Evolutionary conservation across 2,797 vertebrate species (phyloP).

Genomic region (Crocodylus rhombifer): DNA sequence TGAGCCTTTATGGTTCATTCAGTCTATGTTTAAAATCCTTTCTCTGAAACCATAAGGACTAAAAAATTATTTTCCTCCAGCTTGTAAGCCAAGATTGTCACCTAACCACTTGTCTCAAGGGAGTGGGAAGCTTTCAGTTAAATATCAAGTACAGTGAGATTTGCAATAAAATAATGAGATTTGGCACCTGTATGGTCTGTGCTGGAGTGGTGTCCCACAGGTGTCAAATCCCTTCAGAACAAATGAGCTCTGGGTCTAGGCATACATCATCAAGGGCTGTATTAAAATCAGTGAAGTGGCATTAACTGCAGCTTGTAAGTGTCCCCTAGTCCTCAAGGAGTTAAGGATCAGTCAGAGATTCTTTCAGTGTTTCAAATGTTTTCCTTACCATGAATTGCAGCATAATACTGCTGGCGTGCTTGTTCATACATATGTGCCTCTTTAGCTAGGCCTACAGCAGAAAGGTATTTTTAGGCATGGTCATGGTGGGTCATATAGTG

Average conservation of each 20-base stretch:
- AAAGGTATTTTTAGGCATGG: not conserved
- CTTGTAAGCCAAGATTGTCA: not conserved
- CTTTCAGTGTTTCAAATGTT: not conserved
- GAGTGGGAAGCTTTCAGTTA: not conserved
- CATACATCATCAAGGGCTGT: not conserved
- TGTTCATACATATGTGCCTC: not conserved
- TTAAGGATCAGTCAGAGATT: not conserved
- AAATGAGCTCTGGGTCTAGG: not conserved
- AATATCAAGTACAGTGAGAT: not conserved
- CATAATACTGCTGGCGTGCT: not conserved
- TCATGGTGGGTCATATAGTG: not conserved
- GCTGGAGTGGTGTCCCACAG: not conserved
- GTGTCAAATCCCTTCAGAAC: not conserved
- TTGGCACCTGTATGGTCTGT: not conserved
- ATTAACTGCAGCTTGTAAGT: not conserved
- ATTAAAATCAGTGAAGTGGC: not conserved
- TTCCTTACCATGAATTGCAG: not conserved
- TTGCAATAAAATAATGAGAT: no score
- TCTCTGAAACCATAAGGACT: not conserved
- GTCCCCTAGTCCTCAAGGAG: no score
- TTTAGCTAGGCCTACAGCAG: not conserved
- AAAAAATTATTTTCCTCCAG: not conserved
- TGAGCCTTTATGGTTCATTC: rapidly evolving
- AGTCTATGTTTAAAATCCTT: not conserved
- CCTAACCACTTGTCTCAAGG: not conserved